A percentile compares a stretch with the other conserved stretches of the same genome.
These are phyloP conservation scores for Halcyon malimbica DNA, from an alignment of 2,113 vertebrate species.

Conservation along the genomic window DNA sequence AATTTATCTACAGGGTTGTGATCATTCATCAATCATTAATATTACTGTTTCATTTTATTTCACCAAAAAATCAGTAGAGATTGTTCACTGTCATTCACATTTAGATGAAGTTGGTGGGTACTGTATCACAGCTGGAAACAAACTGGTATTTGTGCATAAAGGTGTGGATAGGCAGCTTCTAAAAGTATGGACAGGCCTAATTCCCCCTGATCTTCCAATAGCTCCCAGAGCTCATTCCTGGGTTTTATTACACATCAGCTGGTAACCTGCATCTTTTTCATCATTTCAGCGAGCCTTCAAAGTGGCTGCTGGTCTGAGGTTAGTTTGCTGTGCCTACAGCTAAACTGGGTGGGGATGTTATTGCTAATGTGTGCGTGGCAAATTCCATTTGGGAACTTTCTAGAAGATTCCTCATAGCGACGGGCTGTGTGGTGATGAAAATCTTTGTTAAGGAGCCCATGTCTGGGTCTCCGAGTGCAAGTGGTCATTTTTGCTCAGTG, in stretches of 20 bases:
- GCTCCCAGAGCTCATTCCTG: not conserved
- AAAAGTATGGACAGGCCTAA: not conserved
- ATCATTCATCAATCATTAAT: not conserved
- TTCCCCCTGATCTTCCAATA: not conserved
- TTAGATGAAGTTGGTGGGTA: not conserved
- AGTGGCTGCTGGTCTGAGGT: not conserved
- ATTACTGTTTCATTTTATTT: not conserved
- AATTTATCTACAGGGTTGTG: not conserved
- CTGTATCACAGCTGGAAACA: not conserved
- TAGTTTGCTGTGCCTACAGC: not conserved
- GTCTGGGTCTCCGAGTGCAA: not conserved
- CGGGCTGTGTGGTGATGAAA: not conserved
- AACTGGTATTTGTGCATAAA: not conserved
- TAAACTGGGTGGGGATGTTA: not conserved
- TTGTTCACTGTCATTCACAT: not conserved
- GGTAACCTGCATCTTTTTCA: not conserved
- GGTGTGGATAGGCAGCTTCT: not conserved
- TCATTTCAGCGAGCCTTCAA: not conserved
- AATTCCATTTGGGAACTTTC: not conserved
- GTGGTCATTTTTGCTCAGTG: not conserved
- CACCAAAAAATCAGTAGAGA: not conserved
- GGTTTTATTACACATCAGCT: not conserved
- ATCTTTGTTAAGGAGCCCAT: not conserved
- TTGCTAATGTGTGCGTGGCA: not conserved
- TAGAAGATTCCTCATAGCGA: not conserved